Evolutionary conservation across 2,797 vertebrate species (phyloP).

Genomic region (Sebastes taczanowskii): DNA sequence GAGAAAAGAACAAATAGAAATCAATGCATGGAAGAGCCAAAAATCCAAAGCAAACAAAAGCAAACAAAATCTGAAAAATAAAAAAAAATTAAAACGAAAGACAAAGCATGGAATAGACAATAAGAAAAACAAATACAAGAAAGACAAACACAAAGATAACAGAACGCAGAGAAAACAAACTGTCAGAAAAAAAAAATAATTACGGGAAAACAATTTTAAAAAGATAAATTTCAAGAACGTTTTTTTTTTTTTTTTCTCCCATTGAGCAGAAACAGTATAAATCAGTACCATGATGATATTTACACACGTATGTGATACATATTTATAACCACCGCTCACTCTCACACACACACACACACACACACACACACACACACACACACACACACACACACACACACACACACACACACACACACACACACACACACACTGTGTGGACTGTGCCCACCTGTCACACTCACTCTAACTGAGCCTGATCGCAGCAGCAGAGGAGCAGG

Average conservation of each 20-base stretch:
- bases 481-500: slow-evolving; percentile 10
- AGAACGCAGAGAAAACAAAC: slow-evolving; percentile 5
- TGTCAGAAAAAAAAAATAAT: not conserved
- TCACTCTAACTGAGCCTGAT: slow-evolving; percentile 14
- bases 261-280: not conserved
- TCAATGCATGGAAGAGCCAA: slow-evolving; percentile 21
- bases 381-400: not conserved
- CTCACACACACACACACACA: not conserved
- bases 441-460: slow-evolving; percentile 23
- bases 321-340: not conserved
- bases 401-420: not conserved
- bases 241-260: not conserved
- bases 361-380: not conserved
- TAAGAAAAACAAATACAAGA: not conserved
- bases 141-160: slow-evolving; percentile 8
- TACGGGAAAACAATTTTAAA: not conserved
- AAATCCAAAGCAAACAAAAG: slow-evolving; percentile 6
- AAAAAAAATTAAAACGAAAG: not conserved
- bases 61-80: slow-evolving; percentile 1
- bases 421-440: not conserved
- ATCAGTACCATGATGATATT: not conserved
- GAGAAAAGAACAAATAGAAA: slow-evolving; percentile 32
- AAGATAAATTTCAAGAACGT: not conserved
- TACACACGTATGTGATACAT: not conserved
- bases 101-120: not conserved